A percentile compares a stretch with the other conserved stretches of the same genome.
These are phyloP conservation scores for Brienomyrus longianalis DNA, from an alignment of 2,113 vertebrate species.

Conservation along the genomic window DNA sequence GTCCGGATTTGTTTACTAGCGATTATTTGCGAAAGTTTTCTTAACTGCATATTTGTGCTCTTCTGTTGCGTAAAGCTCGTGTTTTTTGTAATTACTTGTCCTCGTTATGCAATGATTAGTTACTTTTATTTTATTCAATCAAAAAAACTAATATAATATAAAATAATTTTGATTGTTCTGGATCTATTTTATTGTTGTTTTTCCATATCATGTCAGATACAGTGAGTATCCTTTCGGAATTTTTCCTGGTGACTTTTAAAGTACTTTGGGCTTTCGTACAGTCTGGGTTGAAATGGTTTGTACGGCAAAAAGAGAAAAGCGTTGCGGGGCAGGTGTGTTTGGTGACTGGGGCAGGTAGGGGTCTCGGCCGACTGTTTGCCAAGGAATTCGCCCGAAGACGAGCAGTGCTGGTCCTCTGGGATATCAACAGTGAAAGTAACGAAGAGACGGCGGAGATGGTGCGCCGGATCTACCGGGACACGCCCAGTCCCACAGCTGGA, in stretches of 20 bases:
- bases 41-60: not conserved
- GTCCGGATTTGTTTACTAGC: not conserved
- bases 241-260: constrained; percentile 72
- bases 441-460: constrained; percentile 80
- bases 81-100: not conserved
- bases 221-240: constrained; percentile 71
- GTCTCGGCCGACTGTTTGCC: constrained; percentile 75
- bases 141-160: not conserved
- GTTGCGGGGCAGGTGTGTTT: constrained; percentile 79
- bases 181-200: not conserved
- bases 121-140: not conserved
- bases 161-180: not conserved
- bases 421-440: constrained; percentile 74
- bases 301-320: constrained; percentile 75
- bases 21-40: not conserved
- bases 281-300: constrained; percentile 71
- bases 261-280: constrained; percentile 78
- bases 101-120: not conserved
- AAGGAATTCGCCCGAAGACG: constrained; percentile 74
- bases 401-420: constrained; percentile 77
- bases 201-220: not conserved
- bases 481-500: constrained; percentile 43
- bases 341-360: constrained; percentile 76
- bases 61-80: not conserved
- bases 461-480: constrained; percentile 68